Conservation (phyloP, 30 jellyfish, hydroid and myxozoan species). For the Morbakka virulenta region DNA sequence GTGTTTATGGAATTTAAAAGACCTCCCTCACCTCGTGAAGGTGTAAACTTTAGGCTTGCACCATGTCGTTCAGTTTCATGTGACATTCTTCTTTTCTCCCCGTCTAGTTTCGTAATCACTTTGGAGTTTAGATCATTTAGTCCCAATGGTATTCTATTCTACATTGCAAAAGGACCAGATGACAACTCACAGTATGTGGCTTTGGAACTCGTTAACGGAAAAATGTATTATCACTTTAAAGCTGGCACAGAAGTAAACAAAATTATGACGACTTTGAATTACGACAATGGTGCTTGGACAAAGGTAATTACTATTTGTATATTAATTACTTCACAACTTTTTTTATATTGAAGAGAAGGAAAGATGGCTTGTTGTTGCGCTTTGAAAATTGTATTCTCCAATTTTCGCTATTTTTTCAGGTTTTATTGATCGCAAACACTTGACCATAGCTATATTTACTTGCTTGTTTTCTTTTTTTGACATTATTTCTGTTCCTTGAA, state of each 20-base stretch:
- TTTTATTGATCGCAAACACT: too few relatives aligned
- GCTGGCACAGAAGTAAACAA: slow-evolving; percentile 59
- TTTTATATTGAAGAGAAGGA: too few relatives aligned
- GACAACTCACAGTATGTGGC: slow-evolving; percentile 39
- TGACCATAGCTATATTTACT: too few relatives aligned
- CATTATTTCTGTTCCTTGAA: too few relatives aligned
- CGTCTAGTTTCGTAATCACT: slow-evolving; percentile 48
- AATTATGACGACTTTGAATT: slow-evolving; percentile 36
- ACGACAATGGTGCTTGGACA: slow-evolving; percentile 54
- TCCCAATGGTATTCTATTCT: slow-evolving; percentile 59
- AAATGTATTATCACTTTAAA: slow-evolving; percentile 63
- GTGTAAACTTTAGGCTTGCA: background rate
- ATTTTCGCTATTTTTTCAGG: too few relatives aligned
- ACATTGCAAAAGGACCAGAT: slow-evolving; percentile 30
- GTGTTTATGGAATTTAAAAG: too few relatives aligned
- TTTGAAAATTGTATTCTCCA: too few relatives aligned
- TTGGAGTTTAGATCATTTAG: slow-evolving; percentile 78
- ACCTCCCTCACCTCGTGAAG: too few relatives aligned
- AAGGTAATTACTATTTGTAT: slow-evolving; percentile 44
- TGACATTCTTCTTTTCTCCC: background rate
- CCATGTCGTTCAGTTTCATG: too few relatives aligned
- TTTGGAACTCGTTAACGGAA: slow-evolving; percentile 66
- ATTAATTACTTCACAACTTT: too few relatives aligned
- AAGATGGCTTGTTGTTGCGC: too few relatives aligned
- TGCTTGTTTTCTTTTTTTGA: too few relatives aligned